Percentiles rank a stretch among this genome's conserved stretches.
Conservation (phyloP, 2,113 vertebrate species). For the Taurulus bubalis region DNA sequence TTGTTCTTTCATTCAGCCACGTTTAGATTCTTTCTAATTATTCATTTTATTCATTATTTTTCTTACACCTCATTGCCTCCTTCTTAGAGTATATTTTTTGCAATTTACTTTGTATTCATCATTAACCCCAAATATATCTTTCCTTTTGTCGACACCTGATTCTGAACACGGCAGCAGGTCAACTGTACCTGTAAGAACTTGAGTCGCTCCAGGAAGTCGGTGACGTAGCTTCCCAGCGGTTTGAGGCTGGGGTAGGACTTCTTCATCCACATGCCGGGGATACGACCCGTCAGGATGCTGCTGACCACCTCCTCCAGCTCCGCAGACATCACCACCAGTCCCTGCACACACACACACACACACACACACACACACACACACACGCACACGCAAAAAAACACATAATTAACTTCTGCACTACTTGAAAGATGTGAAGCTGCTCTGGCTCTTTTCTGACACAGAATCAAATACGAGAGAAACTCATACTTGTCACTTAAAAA, state of each 20-base stretch:
- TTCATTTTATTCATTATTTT: neutral
- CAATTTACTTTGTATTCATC: neutral
- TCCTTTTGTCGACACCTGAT: neutral
- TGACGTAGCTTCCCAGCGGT: conserved; percentile 89
- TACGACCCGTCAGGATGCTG: conserved; percentile 89
- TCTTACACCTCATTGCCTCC: neutral
- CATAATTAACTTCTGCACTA: neutral
- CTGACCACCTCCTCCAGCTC: conserved; percentile 90
- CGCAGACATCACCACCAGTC: conserved; percentile 89
- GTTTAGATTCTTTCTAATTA: neutral
- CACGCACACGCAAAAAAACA: neutral
- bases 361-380: neutral
- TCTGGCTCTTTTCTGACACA: neutral
- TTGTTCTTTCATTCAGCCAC: neutral
- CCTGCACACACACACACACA: conserved; percentile 66
- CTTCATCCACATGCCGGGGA: conserved; percentile 90
- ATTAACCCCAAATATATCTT: neutral
- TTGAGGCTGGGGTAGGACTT: conserved; percentile 93
- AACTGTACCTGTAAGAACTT: conserved; percentile 87
- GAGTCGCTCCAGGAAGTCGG: conserved; percentile 88
- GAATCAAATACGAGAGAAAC: conserved; percentile 1
- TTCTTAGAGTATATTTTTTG: neutral
- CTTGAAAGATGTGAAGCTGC: neutral
- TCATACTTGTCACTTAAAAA: conserved; percentile 10
- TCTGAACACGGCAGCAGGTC: neutral